Base-by-base conservation (phyloP, 2,113 vertebrate species). In the Dryoscopus gambensis region DNA sequence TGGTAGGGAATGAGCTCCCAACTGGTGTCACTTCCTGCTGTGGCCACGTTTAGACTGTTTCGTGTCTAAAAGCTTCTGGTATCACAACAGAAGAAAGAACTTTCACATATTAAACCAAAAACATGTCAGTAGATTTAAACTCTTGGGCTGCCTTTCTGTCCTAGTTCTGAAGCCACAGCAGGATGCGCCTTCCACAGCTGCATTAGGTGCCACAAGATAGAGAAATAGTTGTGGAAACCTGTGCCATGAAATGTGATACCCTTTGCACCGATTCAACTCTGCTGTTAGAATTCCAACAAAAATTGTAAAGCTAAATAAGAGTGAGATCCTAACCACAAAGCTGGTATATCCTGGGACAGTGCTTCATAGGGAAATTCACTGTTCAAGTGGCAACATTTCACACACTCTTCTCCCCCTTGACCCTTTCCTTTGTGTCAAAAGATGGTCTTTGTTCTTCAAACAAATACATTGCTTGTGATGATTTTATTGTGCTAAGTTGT, bases 11-110 rank as follows among this genome's bases (percentile, higher is more conserved):
- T 20, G 68, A 80, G 2, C 20, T 83, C 27, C 44, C 30, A 60
- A 13, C 14, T 69, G 4, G 0, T 19, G 11, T 27, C 4, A 0
- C 15, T 31, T 87, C 25, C 23, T 87, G 33, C 3, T 31, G 28
- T 53, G 31, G 28, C 21, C 65, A 60, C 10, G 18, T 87, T 69
- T 33, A 55, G 40, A 60, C 19, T 35, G 2, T 8, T 21, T 23
- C 24, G 12, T 35, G 28, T 37, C 75, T 85, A 25, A 67, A 70
- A 79, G 10, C 24, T 67, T 63, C 60, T 63, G 35, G 67, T 75
- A 19, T 90, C 39, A 7, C 23, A 69, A 56, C 3, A 69, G 27
- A 44, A 65, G 18, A 79, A 79, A 40, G 7, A 87, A 53, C 9
- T 86, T 53, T 5, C 10, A 31, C 5, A 7, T 40, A 17, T 35